Evolutionary conservation across 2,888 invertebrate genomes (phyloP).

Genomic region (Omphaloscelis lunosa): DNA sequence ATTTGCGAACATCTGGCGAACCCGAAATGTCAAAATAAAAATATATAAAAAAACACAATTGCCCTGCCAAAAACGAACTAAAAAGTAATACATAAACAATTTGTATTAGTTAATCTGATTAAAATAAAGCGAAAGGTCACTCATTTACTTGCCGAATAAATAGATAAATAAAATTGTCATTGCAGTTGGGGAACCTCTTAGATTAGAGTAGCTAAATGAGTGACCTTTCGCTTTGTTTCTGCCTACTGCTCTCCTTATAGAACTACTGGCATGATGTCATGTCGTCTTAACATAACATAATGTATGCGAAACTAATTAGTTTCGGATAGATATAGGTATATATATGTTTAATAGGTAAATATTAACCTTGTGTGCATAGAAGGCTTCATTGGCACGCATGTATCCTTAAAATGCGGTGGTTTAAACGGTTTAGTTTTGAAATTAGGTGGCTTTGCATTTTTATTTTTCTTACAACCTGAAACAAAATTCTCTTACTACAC

Average conservation of each 20-base stretch:
- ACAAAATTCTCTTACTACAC: constrained; percentile 19
- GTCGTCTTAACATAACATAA: not conserved
- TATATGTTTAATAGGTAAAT: not conserved
- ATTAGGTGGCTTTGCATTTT: constrained; percentile 70
- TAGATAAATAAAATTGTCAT: too few species aligned
- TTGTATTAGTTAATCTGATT: too few species aligned
- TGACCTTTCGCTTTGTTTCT: too few species aligned
- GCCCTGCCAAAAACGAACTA: too few species aligned
- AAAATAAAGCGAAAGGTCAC: too few species aligned
- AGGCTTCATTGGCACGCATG: constrained; percentile 85
- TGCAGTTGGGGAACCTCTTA: too few species aligned
- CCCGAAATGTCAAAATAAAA: not conserved
- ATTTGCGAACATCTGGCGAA: not conserved
- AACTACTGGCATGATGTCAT: not conserved
- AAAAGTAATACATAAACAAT: too few species aligned
- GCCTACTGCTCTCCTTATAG: not conserved
- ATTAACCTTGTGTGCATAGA: constrained; percentile 84
- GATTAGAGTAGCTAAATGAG: too few species aligned
- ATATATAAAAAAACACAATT: not conserved
- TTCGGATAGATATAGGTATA: too few species aligned
- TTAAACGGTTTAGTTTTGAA: constrained; percentile 81
- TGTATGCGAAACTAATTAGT: too few species aligned
- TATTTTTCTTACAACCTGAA: constrained; percentile 65
- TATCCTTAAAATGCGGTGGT: constrained; percentile 79
- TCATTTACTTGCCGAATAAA: too few species aligned